Percentiles rank a stretch among this genome's conserved stretches.
phyloP scores from a whole-genome alignment of 2,888 invertebrate species.

The Schrankia costaestrigalis region DNA sequence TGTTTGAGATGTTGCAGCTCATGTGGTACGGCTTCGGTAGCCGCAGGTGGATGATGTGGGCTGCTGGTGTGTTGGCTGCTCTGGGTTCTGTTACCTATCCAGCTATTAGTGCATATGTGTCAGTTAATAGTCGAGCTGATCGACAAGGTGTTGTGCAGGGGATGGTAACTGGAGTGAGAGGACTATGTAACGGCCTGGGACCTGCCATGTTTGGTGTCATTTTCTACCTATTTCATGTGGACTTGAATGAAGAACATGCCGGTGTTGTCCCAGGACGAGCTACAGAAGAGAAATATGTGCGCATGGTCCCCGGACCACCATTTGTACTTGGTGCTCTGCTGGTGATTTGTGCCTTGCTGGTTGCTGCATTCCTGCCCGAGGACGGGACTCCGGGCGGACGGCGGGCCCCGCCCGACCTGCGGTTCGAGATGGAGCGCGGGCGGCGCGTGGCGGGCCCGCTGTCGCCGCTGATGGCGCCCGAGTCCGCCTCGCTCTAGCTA shows the following conservation, averaged over 20 bases:
- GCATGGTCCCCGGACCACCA: constrained; percentile 97
- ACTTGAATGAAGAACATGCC: constrained; percentile 92
- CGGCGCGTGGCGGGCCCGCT: constrained; percentile 88
- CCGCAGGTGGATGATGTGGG: constrained; percentile 99
- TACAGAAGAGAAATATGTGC: constrained; percentile 77
- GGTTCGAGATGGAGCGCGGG: constrained; percentile 90
- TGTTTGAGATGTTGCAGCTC: constrained; percentile 98
- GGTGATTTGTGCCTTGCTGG: constrained; percentile 96
- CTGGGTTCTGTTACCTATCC: constrained; percentile 98
- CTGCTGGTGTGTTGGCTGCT: constrained; percentile 97
- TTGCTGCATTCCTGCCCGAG: constrained; percentile 93
- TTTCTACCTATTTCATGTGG: constrained; percentile 99
- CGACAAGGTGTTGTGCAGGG: constrained; percentile 98
- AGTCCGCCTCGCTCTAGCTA: constrained; percentile 87
- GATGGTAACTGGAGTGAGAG: constrained; percentile 99
- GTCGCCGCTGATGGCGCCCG: constrained; percentile 89
- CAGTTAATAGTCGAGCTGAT: constrained; percentile 98
- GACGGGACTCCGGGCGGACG: constrained; percentile 66
- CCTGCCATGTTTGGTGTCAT: constrained; percentile 99
- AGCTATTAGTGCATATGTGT: constrained; percentile 98
- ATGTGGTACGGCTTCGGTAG: constrained; percentile 99
- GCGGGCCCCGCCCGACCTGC: constrained; percentile 85
- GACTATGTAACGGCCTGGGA: constrained; percentile 98
- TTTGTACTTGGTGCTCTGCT: constrained; percentile 98
- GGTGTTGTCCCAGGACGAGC: constrained; percentile 47